Evolutionary conservation across 1,140 invertebrate genomes (phyloP).

Genomic region (Papilio machaon): DNA sequence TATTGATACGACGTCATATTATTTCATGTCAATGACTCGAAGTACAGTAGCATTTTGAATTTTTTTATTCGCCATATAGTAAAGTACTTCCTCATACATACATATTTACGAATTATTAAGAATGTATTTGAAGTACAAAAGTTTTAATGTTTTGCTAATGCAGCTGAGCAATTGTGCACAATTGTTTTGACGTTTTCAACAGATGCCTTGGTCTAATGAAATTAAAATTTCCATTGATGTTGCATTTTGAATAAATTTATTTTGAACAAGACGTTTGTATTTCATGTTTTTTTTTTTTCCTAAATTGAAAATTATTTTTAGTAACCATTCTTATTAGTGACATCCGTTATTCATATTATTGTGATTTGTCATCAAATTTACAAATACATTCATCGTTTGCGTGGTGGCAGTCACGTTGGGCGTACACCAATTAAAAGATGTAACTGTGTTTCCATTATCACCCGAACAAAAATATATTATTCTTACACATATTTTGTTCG

Average conservation of each 20-base stretch:
- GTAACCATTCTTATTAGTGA: neutral
- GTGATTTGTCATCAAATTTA: constrained; percentile 11
- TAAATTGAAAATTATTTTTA: too few relatives aligned
- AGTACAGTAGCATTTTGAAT: constrained; percentile 36
- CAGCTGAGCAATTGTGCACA: neutral
- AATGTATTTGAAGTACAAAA: too few relatives aligned
- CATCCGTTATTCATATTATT: neutral
- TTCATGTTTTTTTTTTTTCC: neutral
- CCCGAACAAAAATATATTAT: neutral
- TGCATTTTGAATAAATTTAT: neutral
- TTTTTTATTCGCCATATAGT: neutral
- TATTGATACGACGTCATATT: constrained; percentile 45
- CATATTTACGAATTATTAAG: neutral
- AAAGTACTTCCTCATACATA: neutral
- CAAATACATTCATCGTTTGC: constrained; percentile 11
- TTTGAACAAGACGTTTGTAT: neutral
- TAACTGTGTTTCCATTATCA: too few relatives aligned
- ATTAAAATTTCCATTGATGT: neutral
- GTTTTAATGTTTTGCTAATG: neutral
- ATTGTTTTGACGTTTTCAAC: too few relatives aligned
- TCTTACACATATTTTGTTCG: neutral
- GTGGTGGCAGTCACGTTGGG: neutral
- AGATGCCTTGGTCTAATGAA: neutral
- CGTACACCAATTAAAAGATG: too few relatives aligned
- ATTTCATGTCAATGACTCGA: constrained; percentile 68